Conservation (phyloP, 2,888 invertebrate species). For the Escarpia spicata region DNA sequence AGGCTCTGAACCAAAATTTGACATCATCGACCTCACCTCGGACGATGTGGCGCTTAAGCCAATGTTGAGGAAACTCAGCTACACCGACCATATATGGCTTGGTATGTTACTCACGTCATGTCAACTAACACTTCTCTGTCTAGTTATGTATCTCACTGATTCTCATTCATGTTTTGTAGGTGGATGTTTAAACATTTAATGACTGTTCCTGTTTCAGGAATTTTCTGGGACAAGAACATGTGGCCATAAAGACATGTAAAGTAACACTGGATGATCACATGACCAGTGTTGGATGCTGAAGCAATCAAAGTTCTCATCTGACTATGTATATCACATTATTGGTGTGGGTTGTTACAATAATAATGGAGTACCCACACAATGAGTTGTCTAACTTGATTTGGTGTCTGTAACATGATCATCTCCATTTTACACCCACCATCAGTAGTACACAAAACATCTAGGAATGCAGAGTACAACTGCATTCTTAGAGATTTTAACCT, state of each 20-base stretch:
- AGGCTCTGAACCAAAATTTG: slow-evolving; percentile 27
- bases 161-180: background rate
- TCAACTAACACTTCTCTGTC: background rate
- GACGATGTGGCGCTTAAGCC: slow-evolving; percentile 33
- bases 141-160: background rate
- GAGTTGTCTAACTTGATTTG: no score
- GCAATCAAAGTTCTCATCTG: no score
- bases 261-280: background rate
- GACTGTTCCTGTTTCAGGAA: background rate
- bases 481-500: background rate
- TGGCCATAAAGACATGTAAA: background rate
- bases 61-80: slow-evolving; percentile 29
- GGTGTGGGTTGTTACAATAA: no score
- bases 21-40: slow-evolving; percentile 38
- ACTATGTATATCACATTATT: no score
- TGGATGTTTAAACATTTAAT: background rate
- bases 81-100: slow-evolving; percentile 26
- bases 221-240: background rate
- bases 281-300: background rate
- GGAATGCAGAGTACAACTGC: no score
- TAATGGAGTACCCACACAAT: no score
- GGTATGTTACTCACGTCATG: slow-evolving; percentile 32
- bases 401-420: no score
- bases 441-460: no score
- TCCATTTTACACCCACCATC: no score